phyloP scores from a whole-genome alignment of 2,797 vertebrate genomes.

The Paguma larvata region DNA sequence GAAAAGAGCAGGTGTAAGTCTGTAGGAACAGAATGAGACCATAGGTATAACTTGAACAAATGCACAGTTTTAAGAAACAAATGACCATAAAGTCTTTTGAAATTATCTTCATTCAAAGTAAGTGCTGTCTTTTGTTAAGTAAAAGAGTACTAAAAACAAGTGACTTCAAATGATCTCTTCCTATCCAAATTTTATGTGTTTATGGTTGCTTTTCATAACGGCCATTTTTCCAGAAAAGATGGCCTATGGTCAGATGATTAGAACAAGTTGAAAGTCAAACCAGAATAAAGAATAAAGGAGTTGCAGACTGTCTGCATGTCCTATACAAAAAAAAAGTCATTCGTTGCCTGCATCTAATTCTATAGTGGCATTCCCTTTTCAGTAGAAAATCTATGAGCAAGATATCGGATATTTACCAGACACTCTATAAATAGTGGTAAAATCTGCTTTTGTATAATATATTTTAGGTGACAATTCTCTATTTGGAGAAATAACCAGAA shows the following conservation, averaged over 20 bases:
- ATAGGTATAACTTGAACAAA: slow-evolving; percentile 14
- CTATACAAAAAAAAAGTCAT: not conserved
- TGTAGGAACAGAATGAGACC: slow-evolving; percentile 20
- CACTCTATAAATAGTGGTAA: not conserved
- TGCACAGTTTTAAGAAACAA: slow-evolving; percentile 50
- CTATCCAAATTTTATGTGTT: not conserved
- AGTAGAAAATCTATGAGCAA: slow-evolving; percentile 9
- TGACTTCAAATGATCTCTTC: slow-evolving; percentile 51
- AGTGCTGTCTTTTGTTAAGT: slow-evolving; percentile 47
- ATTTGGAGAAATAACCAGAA: slow-evolving; percentile 49
- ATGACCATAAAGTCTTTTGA: slow-evolving; percentile 60
- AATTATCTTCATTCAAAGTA: slow-evolving; percentile 53
- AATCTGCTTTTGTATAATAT: slow-evolving; percentile 33
- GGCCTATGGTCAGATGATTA: not conserved
- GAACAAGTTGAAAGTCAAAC: slow-evolving; percentile 50
- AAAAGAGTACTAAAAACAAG: not conserved
- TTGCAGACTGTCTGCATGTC: not conserved
- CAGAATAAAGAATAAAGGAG: not conserved
- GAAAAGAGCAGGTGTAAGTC: not conserved
- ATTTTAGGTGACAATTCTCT: slow-evolving; percentile 52
- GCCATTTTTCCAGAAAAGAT: slow-evolving; percentile 54
- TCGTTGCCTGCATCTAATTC: not conserved
- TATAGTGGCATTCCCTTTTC: not conserved
- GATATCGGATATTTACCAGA: not conserved
- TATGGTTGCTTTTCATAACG: not conserved